Percentiles rank a stretch among this genome's conserved stretches.
Conservation (phyloP, 2,888 invertebrate genomes). For the Agrenia bidenticulata region DNA sequence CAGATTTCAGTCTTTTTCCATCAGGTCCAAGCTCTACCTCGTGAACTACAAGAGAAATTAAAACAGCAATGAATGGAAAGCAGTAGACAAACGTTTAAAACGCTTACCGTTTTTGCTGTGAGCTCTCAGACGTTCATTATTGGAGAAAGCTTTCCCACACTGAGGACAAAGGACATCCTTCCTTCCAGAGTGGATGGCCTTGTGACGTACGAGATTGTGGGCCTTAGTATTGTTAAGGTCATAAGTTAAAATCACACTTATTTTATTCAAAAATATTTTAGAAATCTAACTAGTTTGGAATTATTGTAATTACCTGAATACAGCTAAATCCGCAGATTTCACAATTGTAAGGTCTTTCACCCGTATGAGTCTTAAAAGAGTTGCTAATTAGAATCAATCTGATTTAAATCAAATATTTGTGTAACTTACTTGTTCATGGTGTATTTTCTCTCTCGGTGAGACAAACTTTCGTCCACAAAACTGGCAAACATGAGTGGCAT, state of each 20-base stretch:
- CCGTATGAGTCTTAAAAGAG: not conserved
- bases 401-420: not conserved
- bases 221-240: not conserved
- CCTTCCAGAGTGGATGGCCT: too few relatives aligned
- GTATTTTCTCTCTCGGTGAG: not conserved
- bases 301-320: not conserved
- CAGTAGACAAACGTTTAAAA: not conserved
- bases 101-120: not conserved
- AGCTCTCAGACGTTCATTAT: not conserved
- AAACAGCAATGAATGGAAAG: too few relatives aligned
- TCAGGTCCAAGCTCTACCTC: not conserved
- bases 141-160: slow-evolving; percentile 3
- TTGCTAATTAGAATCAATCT: too few relatives aligned
- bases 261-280: not conserved
- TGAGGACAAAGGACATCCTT: not conserved
- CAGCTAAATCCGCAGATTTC: not conserved
- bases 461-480: not conserved
- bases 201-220: too few relatives aligned
- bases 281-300: not conserved
- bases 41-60: not conserved
- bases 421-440: not conserved
- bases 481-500: not conserved
- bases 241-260: not conserved
- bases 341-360: not conserved
- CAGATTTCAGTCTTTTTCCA: not conserved